Conservation (phyloP, 2,888 invertebrate species). For the Euplagia quadripunctaria region DNA sequence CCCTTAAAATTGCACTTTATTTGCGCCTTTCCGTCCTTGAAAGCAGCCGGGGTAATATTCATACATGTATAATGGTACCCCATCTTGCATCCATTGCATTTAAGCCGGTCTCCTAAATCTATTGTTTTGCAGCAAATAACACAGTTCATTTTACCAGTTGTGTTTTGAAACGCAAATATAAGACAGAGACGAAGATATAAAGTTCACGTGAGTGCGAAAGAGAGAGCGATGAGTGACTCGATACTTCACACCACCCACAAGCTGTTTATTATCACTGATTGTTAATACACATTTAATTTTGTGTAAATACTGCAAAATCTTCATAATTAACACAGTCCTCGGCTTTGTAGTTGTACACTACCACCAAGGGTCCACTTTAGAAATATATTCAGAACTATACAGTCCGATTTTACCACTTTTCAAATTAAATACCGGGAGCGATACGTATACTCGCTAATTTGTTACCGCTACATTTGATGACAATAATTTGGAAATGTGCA, state of each 20-base stretch:
- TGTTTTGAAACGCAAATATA: not conserved
- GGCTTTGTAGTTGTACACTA: not conserved
- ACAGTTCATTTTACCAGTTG: conserved; percentile 2
- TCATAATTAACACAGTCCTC: not conserved
- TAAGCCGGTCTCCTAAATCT: not conserved
- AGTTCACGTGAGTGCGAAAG: not conserved
- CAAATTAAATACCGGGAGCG: not conserved
- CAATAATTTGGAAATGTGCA: no score
- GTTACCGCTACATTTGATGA: no score
- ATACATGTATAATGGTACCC: not conserved
- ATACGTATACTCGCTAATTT: no score
- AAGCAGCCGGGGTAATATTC: not conserved
- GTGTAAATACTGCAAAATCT: not conserved
- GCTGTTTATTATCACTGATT: conserved; percentile 1
- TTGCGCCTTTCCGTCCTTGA: not conserved
- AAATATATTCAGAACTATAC: not conserved
- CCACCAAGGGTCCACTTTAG: not conserved
- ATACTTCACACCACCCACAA: not conserved
- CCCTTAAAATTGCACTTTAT: not conserved
- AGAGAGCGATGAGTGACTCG: not conserved
- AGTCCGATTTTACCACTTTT: not conserved
- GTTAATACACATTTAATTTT: not conserved
- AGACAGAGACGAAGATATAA: not conserved
- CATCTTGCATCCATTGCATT: conserved; percentile 7
- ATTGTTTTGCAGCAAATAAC: not conserved